These are phyloP conservation scores for Mus caroli DNA, from an alignment of 2,797 vertebrate genomes.

Conservation along the genomic window DNA sequence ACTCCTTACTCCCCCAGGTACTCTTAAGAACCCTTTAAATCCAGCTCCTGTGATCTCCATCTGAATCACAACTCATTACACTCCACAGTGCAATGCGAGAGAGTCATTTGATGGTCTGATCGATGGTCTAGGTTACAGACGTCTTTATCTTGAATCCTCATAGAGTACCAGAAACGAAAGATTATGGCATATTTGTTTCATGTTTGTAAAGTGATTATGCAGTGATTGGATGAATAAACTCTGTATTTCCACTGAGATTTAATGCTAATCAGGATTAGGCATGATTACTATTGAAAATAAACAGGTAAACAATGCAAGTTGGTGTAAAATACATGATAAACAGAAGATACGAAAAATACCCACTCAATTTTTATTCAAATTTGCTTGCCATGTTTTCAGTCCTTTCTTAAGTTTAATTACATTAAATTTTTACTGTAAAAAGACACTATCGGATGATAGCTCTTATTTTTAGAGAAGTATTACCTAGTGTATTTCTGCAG, in stretches of 20 bases:
- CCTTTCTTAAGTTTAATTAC: slow-evolving; percentile 52
- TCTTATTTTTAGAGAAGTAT: slow-evolving; percentile 68
- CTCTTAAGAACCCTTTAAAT: not conserved
- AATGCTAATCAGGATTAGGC: slow-evolving; percentile 4
- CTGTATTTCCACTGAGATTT: slow-evolving; percentile 40
- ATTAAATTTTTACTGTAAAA: slow-evolving; percentile 63
- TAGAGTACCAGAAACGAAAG: not conserved
- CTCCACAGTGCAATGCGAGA: not conserved
- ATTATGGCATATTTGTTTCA: not conserved
- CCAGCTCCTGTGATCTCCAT: not conserved
- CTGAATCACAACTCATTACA: not conserved
- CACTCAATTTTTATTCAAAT: slow-evolving; percentile 53
- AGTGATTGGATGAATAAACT: not conserved
- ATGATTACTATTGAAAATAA: slow-evolving; percentile 30
- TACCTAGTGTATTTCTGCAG: slow-evolving; percentile 53
- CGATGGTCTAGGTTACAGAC: not conserved
- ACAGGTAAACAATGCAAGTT: not conserved
- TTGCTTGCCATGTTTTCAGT: not conserved
- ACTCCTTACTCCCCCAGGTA: not conserved
- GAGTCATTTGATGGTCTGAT: not conserved
- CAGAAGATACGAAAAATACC: slow-evolving; percentile 13
- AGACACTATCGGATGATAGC: not conserved
- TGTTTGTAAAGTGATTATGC: slow-evolving; percentile 29
- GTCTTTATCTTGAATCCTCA: not conserved
- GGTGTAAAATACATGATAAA: slow-evolving; percentile 50